phyloP scores from a whole-genome alignment of 2,888 invertebrate species.

The Seira musarum region DNA sequence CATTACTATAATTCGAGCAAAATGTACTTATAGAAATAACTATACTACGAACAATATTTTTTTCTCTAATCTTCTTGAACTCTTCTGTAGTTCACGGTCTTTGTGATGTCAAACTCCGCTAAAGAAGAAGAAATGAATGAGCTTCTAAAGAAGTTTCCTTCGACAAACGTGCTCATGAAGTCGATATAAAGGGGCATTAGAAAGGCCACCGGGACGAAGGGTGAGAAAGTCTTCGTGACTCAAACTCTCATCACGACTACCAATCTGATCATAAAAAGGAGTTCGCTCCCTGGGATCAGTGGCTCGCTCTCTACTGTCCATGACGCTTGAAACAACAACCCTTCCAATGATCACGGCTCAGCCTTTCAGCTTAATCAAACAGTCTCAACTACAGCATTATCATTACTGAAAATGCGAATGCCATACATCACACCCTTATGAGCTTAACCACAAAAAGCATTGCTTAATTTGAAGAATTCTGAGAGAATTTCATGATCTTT shows the following conservation, averaged over 20 bases:
- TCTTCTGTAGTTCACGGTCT: too few relatives aligned
- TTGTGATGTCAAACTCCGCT: too few relatives aligned
- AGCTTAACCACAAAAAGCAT: background rate
- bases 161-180: too few relatives aligned
- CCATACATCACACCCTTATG: slow-evolving; percentile 44
- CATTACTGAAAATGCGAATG: background rate
- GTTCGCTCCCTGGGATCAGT: slow-evolving; percentile 16
- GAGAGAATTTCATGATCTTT: too few relatives aligned
- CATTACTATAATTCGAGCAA: too few relatives aligned
- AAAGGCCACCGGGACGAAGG: slow-evolving; percentile 48
- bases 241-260: slow-evolving; percentile 48
- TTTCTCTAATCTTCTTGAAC: too few relatives aligned
- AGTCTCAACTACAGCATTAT: slow-evolving; percentile 39
- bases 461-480: too few relatives aligned
- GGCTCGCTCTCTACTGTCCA: background rate
- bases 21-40: too few relatives aligned
- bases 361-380: slow-evolving; percentile 43
- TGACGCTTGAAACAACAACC: background rate
- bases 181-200: slow-evolving; percentile 21
- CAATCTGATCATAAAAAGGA: slow-evolving; percentile 36
- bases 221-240: slow-evolving; percentile 45
- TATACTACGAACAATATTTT: too few relatives aligned
- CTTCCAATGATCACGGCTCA: slow-evolving; percentile 36
- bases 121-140: too few relatives aligned
- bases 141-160: too few relatives aligned